Conservation (phyloP, 2,797 vertebrate species). For the Sebastolobus alascanus region DNA sequence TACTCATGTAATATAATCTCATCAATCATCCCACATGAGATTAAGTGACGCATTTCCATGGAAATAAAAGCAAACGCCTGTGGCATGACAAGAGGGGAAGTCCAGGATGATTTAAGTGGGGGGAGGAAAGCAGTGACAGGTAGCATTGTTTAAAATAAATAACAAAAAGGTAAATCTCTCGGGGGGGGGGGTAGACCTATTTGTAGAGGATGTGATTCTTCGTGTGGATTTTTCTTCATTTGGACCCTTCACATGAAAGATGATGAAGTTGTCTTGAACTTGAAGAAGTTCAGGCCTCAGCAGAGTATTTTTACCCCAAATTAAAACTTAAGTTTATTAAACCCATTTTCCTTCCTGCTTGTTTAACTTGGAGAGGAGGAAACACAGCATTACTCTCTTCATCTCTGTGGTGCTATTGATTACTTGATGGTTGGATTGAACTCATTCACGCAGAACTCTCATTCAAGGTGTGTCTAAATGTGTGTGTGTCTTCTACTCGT, state of each 20-base stretch:
- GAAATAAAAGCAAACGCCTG: constrained; percentile 30
- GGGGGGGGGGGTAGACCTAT: constrained; percentile 2
- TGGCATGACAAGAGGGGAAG: constrained; percentile 41
- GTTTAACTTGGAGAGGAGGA: background rate
- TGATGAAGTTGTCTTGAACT: background rate
- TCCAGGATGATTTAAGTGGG: constrained; percentile 51
- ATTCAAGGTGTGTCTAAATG: constrained; percentile 48
- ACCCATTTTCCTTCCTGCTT: constrained; percentile 7
- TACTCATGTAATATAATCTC: constrained; percentile 33
- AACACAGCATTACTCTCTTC: constrained; percentile 3
- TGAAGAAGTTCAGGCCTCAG: background rate
- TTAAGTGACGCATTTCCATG: constrained; percentile 49
- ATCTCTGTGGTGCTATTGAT: constrained; percentile 46
- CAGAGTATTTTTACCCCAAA: constrained; percentile 2
- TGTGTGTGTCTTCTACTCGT: constrained; percentile 7
- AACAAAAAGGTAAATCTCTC: constrained; percentile 16
- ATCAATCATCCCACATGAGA: constrained; percentile 40
- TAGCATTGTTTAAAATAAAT: constrained; percentile 47
- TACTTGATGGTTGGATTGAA: constrained; percentile 71
- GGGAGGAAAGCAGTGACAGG: constrained; percentile 28
- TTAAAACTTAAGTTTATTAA: constrained; percentile 33
- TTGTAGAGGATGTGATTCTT: constrained; percentile 10
- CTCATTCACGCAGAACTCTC: constrained; percentile 52
- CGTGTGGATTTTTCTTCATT: background rate
- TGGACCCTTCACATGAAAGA: background rate